phyloP scores from a whole-genome alignment of 1,140 invertebrate species.

The Charaxes varanes region DNA sequence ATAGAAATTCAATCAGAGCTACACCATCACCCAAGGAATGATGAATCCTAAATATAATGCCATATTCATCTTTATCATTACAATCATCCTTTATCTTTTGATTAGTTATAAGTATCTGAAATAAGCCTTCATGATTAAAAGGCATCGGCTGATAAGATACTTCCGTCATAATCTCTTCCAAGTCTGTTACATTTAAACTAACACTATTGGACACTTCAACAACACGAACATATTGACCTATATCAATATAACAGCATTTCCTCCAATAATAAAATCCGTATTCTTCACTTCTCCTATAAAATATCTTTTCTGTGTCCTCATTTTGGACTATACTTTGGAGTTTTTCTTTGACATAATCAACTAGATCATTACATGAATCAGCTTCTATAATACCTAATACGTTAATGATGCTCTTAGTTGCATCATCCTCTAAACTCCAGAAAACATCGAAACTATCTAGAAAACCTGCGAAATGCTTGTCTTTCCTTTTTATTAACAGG shows the following conservation, averaged over 20 bases:
- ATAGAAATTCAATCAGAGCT: slow-evolving; percentile 65
- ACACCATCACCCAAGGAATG: slow-evolving; percentile 73
- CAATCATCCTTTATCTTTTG: slow-evolving; percentile 36
- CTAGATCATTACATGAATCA: slow-evolving; percentile 28
- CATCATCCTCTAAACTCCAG: slow-evolving; percentile 70
- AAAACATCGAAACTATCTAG: slow-evolving; percentile 70
- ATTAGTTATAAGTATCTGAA: slow-evolving; percentile 71
- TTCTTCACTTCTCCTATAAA: slow-evolving; percentile 56
- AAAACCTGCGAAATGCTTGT: slow-evolving; percentile 56
- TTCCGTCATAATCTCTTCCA: slow-evolving; percentile 54
- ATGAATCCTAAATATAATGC: slow-evolving; percentile 71
- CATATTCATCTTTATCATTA: slow-evolving; percentile 39
- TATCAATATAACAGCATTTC: slow-evolving; percentile 45
- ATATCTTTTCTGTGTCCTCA: slow-evolving; percentile 45
- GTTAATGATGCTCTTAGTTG: slow-evolving; percentile 52
- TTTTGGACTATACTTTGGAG: slow-evolving; percentile 24
- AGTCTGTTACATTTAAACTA: slow-evolving; percentile 30
- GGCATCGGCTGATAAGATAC: slow-evolving; percentile 59
- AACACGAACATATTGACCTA: slow-evolving; percentile 58
- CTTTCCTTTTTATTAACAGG: slow-evolving; percentile 35
- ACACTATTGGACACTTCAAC: slow-evolving; percentile 41
- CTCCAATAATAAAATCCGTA: slow-evolving; percentile 74
- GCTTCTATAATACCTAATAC: slow-evolving; percentile 64
- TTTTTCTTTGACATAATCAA: slow-evolving; percentile 36
- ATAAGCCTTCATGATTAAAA: slow-evolving; percentile 56